Base-by-base conservation (phyloP, 2,888 invertebrate species). In the Leptopilina syphax region DNA sequence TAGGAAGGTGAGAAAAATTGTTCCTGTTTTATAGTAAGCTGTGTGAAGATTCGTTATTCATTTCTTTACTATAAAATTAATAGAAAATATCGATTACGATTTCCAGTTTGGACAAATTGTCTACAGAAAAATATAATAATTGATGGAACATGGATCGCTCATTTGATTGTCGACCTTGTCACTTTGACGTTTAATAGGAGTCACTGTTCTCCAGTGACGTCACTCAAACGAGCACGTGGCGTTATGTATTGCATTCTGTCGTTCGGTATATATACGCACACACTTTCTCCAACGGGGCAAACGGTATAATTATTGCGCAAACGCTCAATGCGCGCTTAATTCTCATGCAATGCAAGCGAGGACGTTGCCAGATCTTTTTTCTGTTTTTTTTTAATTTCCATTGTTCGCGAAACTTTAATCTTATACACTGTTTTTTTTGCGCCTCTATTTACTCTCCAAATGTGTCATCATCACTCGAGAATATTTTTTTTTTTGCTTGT, bases 251-350 rank as follows among this genome's bases (percentile, higher is more conserved):
- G 70, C 54, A 70, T 73, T 73, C 73, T 73, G 57, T 73, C 73
- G 54, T 70, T 27, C 54, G 27, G 27, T 73, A 70, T 34, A 73
- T 9, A 73, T 50, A 50, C 12, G 47, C 13, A 73, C 13, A 73
- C 57, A 73, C 73, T 73, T 73, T 73, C 73, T 73, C 73, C 73
- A 41, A 54, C 73, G 9, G 27, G 54, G 73, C 57, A 73, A 73
- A 73, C 57, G 73, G 57, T 73, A 73, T 73, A 73, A 73, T 73
- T 73, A 73, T 73, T 73, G 73, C 57, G 73, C 73, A 73, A 73
- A 73, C 34, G n/a, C 73, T 57, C 34, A 57, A 34, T 70, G 50
- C 63, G 27, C 63, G 24, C 24, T 63, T 63, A 54, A 73, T 54
- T 34, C 73, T 73, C 73, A 27, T 73, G 73, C 50, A 70, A 70